Evolutionary conservation across 1,140 invertebrate species (phyloP).

Genomic region (Bombus superbus): DNA sequence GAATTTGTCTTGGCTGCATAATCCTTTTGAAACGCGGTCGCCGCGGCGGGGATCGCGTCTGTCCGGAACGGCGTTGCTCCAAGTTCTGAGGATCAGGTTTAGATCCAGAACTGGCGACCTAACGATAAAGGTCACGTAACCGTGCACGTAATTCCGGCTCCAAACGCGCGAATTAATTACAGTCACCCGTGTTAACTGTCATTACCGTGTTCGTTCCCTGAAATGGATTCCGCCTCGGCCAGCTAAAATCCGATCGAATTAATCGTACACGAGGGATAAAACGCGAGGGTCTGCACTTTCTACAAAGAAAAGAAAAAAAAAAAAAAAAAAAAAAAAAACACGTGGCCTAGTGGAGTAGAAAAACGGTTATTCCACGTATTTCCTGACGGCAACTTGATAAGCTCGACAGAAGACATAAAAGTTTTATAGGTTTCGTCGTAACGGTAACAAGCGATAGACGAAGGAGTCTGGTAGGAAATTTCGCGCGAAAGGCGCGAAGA

Average conservation of each 20-base stretch:
- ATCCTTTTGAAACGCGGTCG: too few species aligned
- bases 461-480: too few species aligned
- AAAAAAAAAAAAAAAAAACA: too few species aligned
- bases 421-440: too few species aligned
- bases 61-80: background rate
- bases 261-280: background rate
- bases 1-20: background rate
- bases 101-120: background rate
- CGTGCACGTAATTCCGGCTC: constrained; percentile 10
- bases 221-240: background rate
- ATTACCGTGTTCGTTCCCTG: background rate
- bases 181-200: background rate
- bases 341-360: too few species aligned
- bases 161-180: constrained; percentile 32
- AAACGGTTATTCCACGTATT: too few species aligned
- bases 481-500: too few species aligned
- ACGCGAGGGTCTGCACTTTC: background rate
- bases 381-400: too few species aligned
- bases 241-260: background rate
- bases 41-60: too few species aligned
- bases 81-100: background rate
- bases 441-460: too few species aligned
- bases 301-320: too few species aligned
- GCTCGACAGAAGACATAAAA: too few species aligned
- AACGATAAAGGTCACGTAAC: background rate